phyloP scores from a whole-genome alignment of 2,888 invertebrate genomes.

The Cheilosia variabilis region DNA sequence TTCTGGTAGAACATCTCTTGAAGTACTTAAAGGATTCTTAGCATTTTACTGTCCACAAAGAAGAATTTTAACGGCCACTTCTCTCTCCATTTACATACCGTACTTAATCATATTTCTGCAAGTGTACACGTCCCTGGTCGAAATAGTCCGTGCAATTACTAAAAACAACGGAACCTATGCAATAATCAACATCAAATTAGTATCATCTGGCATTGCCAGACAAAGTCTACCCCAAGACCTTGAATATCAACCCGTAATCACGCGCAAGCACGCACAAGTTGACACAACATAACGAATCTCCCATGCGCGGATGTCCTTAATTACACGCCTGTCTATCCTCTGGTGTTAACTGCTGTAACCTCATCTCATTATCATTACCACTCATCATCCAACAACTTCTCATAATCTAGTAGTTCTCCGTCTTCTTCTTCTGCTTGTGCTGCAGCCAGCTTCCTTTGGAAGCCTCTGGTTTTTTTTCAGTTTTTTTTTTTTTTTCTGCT shows the following conservation, averaged over 20 bases:
- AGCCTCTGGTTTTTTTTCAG: not conserved
- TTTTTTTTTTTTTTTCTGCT: slow-evolving; percentile 1
- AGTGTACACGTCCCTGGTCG: not conserved
- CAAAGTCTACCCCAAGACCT: not conserved
- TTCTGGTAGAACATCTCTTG: too few species aligned
- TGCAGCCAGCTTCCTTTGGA: slow-evolving; percentile 21
- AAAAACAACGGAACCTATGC: not conserved
- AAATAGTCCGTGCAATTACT: too few species aligned
- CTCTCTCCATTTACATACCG: too few species aligned
- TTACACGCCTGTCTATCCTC: slow-evolving; percentile 46
- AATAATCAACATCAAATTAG: not conserved
- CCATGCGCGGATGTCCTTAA: slow-evolving; percentile 40
- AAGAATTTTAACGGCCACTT: too few species aligned
- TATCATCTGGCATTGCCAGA: not conserved
- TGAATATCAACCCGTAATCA: slow-evolving; percentile 1
- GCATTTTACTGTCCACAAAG: too few species aligned
- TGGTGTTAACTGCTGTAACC: slow-evolving; percentile 58
- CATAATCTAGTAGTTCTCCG: slow-evolving; percentile 24
- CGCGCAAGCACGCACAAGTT: not conserved
- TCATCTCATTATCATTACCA: slow-evolving; percentile 57
- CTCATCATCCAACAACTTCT: slow-evolving; percentile 43
- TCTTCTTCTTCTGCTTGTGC: slow-evolving; percentile 1
- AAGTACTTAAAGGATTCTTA: too few species aligned
- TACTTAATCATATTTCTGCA: not conserved
- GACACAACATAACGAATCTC: slow-evolving; percentile 12